Percentiles rank a stretch among this genome's conserved stretches.
These are phyloP conservation scores for Amiota mariae DNA, from an alignment of 2,888 invertebrate genomes.

Conservation along the genomic window DNA sequence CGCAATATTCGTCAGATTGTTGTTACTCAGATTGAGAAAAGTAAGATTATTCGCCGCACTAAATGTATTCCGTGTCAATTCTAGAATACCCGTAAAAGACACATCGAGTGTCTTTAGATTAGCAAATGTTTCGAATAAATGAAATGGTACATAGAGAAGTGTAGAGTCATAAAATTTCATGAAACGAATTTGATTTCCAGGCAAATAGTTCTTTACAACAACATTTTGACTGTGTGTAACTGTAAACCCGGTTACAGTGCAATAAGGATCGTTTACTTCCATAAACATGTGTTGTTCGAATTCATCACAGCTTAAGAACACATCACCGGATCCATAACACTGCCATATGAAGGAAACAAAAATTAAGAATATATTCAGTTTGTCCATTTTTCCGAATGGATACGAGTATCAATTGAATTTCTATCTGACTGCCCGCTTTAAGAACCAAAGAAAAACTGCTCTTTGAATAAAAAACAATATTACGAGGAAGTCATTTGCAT, in stretches of 20 bases:
- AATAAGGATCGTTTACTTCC: constrained; percentile 64
- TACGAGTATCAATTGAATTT: background rate
- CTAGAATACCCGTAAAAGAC: constrained; percentile 69
- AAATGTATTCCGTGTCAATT: constrained; percentile 70
- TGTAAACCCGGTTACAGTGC: constrained; percentile 70
- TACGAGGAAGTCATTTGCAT: constrained; percentile 10
- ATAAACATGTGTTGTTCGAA: constrained; percentile 68
- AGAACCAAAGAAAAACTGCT: constrained; percentile 46
- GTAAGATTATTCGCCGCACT: constrained; percentile 67
- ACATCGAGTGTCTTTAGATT: constrained; percentile 69
- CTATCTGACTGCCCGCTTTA: constrained; percentile 40
- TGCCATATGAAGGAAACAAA: constrained; percentile 26
- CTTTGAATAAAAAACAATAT: background rate
- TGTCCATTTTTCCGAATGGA: constrained; percentile 37
- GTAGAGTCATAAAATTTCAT: constrained; percentile 73
- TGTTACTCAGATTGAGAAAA: constrained; percentile 68
- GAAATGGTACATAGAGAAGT: constrained; percentile 70
- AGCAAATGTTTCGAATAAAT: constrained; percentile 69
- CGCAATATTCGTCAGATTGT: constrained; percentile 68
- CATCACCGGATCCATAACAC: constrained; percentile 56
- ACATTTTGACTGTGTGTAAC: constrained; percentile 71
- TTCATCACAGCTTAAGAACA: constrained; percentile 71
- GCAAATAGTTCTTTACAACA: constrained; percentile 62
- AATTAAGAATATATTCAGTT: constrained; percentile 30
- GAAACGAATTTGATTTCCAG: constrained; percentile 67